These are phyloP conservation scores for Branchipolynoe longqiensis DNA, from an alignment of 2,888 invertebrate species.

Conservation along the genomic window DNA sequence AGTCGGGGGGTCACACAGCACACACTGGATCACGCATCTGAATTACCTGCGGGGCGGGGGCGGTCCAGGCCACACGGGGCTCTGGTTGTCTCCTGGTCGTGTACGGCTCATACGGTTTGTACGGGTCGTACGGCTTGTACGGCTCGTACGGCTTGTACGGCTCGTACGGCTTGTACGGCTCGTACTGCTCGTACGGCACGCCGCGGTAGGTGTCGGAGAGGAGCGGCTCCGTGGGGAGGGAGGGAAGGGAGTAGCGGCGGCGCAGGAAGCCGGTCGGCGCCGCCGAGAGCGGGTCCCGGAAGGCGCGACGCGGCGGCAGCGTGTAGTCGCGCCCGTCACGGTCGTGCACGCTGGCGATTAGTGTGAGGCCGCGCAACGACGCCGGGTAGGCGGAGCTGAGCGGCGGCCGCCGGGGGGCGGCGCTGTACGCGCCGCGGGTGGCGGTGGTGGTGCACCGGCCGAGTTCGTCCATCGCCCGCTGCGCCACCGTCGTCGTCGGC, in stretches of 20 bases:
- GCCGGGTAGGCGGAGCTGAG: not conserved
- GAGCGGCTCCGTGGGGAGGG: not conserved
- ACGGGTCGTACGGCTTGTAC: not conserved
- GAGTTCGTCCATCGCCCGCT: no score
- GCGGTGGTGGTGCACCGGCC: no score
- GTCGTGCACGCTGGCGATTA: not conserved
- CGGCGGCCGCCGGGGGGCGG: not conserved
- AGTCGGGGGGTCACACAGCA: not conserved
- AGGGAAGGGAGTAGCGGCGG: constrained; percentile 29
- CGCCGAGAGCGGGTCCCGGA: not conserved
- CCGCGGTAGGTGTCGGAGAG: not conserved
- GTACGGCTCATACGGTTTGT: not conserved
- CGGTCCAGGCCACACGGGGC: not conserved
- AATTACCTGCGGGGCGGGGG: not conserved
- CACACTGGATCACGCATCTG: no score
- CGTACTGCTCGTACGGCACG: not conserved
- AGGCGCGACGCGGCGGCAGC: not conserved
- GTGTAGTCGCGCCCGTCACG: constrained; percentile 5
- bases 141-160: not conserved
- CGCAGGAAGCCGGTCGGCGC: not conserved
- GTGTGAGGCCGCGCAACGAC: not conserved
- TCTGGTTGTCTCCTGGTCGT: not conserved
- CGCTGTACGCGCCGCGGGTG: no score
- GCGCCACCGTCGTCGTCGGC: no score
- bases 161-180: not conserved